These are phyloP conservation scores for Sitta europaea DNA, from an alignment of 2,113 vertebrate species.

Conservation along the genomic window DNA sequence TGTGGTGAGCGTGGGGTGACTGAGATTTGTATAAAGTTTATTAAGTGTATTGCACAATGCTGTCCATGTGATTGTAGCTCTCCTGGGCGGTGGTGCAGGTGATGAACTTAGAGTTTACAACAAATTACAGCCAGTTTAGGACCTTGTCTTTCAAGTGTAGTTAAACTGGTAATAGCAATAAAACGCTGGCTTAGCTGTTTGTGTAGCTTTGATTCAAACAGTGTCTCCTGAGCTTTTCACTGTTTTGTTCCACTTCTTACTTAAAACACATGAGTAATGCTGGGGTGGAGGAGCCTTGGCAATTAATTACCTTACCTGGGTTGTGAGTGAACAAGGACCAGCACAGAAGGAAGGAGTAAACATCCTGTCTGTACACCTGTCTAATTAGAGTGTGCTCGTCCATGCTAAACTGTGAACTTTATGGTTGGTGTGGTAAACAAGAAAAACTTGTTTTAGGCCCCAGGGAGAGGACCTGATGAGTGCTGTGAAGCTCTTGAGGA, in stretches of 20 bases:
- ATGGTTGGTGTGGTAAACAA: conserved; percentile 13
- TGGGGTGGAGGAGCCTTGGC: background rate
- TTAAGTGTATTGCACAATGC: background rate
- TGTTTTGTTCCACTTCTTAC: background rate
- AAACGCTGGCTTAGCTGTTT: background rate
- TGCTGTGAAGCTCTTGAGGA: background rate
- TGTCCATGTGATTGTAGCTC: background rate
- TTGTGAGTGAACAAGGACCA: background rate
- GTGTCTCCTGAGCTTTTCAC: background rate
- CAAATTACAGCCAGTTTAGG: conserved; percentile 7
- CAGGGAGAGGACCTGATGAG: background rate
- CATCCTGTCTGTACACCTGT: background rate
- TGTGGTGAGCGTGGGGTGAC: background rate
- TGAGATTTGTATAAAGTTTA: background rate
- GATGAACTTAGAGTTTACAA: background rate
- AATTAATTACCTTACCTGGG: background rate
- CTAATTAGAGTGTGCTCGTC: conserved; percentile 1
- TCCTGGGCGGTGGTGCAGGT: background rate
- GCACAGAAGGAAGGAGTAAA: background rate
- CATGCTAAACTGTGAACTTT: background rate
- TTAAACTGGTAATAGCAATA: background rate
- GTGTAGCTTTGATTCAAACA: background rate
- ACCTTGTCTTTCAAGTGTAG: background rate
- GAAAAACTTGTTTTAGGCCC: conserved; percentile 41
- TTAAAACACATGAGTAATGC: conserved; percentile 1